phyloP scores from a whole-genome alignment of 2,113 vertebrate species.

The Hippocampus zosterae region DNA sequence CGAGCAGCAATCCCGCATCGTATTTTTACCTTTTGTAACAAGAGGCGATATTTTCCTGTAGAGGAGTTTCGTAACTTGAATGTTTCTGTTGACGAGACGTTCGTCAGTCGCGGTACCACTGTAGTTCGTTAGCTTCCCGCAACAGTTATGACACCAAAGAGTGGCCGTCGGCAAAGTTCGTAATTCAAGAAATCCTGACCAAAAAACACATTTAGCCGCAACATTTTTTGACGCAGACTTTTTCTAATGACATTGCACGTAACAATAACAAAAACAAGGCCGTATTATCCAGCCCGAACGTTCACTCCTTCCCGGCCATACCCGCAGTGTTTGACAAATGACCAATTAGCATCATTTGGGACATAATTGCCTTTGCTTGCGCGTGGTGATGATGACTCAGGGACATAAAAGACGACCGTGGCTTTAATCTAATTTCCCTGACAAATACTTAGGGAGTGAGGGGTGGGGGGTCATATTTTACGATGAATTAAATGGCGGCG shows the following conservation, averaged over 20 bases:
- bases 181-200: too few relatives aligned
- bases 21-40: too few relatives aligned
- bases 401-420: neutral
- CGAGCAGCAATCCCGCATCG: too few relatives aligned
- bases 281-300: neutral
- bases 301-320: neutral
- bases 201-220: neutral
- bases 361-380: constrained; percentile 4
- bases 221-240: neutral
- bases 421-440: constrained; percentile 19
- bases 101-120: too few relatives aligned
- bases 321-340: constrained; percentile 9
- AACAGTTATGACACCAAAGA: neutral
- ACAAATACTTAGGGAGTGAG: neutral
- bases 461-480: neutral
- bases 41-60: too few relatives aligned
- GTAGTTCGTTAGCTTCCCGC: too few relatives aligned
- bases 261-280: neutral
- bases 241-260: neutral
- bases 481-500: constrained; percentile 37
- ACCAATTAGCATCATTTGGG: constrained; percentile 16
- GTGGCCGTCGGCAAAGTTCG: neutral
- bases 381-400: neutral
- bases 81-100: too few relatives aligned
- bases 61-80: too few relatives aligned